These are phyloP conservation scores for Petromus typicus DNA, from an alignment of 2,113 vertebrate species.

Conservation along the genomic window DNA sequence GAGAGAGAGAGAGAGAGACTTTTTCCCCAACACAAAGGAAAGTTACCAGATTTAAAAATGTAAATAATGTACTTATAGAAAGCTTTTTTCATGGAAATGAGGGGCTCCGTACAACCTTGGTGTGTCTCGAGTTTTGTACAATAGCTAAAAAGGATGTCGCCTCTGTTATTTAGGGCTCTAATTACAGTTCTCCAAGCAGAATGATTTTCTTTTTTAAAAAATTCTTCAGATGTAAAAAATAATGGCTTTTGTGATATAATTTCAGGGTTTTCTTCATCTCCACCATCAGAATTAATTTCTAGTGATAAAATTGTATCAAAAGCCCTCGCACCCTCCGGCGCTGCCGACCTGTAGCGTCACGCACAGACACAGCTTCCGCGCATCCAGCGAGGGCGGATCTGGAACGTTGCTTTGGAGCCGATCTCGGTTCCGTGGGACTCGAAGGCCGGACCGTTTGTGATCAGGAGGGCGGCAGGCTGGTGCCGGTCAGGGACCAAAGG, in stretches of 20 bases:
- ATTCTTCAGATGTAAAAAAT: conserved; percentile 81
- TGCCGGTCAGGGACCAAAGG: conserved; percentile 71
- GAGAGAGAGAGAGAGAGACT: neutral
- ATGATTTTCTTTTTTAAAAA: conserved; percentile 80
- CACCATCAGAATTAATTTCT: conserved; percentile 68
- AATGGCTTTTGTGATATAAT: conserved; percentile 78
- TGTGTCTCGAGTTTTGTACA: conserved; percentile 75
- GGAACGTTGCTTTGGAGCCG: conserved; percentile 69
- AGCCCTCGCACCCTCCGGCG: conserved; percentile 3
- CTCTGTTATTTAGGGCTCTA: conserved; percentile 85
- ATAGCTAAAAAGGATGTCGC: conserved; percentile 77
- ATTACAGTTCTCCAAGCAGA: conserved; percentile 85
- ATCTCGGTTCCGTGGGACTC: conserved; percentile 73
- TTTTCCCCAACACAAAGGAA: conserved; percentile 82
- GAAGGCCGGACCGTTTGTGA: conserved; percentile 76
- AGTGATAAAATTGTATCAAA: conserved; percentile 65
- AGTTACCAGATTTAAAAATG: conserved; percentile 86
- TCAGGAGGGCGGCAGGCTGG: conserved; percentile 66
- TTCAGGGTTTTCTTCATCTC: conserved; percentile 78
- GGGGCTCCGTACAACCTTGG: conserved; percentile 83
- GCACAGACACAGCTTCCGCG: conserved; percentile 55
- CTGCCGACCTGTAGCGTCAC: conserved; percentile 36
- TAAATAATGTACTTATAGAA: conserved; percentile 87
- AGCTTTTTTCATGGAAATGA: conserved; percentile 87
- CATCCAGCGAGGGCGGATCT: conserved; percentile 50